Conservation (phyloP, 1,140 invertebrate species). For the Aphidius ervi region DNA sequence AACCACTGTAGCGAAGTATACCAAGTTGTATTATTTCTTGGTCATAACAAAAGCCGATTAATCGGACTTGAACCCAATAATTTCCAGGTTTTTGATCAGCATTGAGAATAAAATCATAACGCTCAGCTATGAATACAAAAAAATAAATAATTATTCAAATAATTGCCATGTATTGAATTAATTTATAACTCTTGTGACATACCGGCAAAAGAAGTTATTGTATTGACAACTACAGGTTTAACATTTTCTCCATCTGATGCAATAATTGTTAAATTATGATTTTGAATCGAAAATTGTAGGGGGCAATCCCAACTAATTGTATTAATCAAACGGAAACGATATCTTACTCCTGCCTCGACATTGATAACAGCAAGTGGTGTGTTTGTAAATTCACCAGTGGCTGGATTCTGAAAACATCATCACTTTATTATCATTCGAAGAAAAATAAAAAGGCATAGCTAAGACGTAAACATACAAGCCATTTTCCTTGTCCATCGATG, state of each 20-base stretch:
- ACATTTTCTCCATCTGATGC: conserved; percentile 48
- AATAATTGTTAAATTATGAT: conserved; percentile 53
- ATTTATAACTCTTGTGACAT: not conserved
- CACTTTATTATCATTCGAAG: not conserved
- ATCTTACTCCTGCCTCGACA: conserved; percentile 37
- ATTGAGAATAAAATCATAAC: conserved; percentile 52
- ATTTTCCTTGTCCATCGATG: conserved; percentile 21
- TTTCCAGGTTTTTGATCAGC: conserved; percentile 38
- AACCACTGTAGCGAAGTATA: conserved; percentile 45
- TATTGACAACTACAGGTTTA: conserved; percentile 13
- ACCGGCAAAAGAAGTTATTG: conserved; percentile 19
- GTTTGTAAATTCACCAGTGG: conserved; percentile 7
- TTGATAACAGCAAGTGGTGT: conserved; percentile 31
- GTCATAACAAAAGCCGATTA: conserved; percentile 45
- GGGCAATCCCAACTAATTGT: conserved; percentile 53
- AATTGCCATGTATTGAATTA: not conserved
- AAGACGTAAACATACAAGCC: conserved; percentile 1
- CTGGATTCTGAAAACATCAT: conserved; percentile 1
- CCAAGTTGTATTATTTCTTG: conserved; percentile 48
- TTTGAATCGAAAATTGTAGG: conserved; percentile 52
- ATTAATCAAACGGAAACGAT: conserved; percentile 55
- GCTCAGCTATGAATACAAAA: conserved; percentile 47
- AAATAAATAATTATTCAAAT: not conserved
- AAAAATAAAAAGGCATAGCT: too few species aligned
- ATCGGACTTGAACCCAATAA: conserved; percentile 52